These are phyloP conservation scores for Eupristina koningsbergeri DNA, from an alignment of 1,140 invertebrate species.

Conservation along the genomic window DNA sequence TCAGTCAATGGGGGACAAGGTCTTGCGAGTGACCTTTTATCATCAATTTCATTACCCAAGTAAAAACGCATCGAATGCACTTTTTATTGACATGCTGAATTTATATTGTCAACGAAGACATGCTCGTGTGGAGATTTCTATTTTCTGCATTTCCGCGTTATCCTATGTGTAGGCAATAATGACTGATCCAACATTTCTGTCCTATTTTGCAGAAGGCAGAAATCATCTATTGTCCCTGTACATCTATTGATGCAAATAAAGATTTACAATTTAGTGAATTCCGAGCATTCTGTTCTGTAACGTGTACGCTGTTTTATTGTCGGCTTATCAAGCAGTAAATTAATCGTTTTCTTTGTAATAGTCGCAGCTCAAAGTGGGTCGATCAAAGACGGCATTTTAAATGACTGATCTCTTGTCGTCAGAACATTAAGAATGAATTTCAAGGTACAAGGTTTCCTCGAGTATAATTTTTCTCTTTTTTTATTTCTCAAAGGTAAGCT, in stretches of 20 bases:
- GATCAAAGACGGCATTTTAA: constrained; percentile 41
- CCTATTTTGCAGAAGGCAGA: too few species aligned
- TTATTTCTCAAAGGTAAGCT: background rate
- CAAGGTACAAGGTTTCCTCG: constrained; percentile 26
- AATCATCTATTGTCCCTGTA: too few species aligned
- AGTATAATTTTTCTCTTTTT: constrained; percentile 10
- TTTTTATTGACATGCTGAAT: constrained; percentile 18
- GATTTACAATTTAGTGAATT: too few species aligned
- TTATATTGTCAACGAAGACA: background rate
- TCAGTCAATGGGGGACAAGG: constrained; percentile 67
- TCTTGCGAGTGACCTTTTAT: constrained; percentile 56
- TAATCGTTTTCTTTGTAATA: constrained; percentile 8
- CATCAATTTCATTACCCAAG: constrained; percentile 21
- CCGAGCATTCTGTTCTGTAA: too few species aligned
- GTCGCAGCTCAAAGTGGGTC: constrained; percentile 39
- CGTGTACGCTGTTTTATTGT: background rate
- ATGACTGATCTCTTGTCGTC: background rate
- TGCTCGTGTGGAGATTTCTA: background rate
- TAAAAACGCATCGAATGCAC: constrained; percentile 46
- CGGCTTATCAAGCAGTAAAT: background rate
- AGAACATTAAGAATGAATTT: constrained; percentile 40
- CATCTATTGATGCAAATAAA: too few species aligned
- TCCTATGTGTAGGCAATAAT: background rate
- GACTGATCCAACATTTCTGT: too few species aligned
- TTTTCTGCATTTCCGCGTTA: background rate